A percentile compares a stretch with the other conserved stretches of the same genome.
These are phyloP conservation scores for Sciurus vulgaris DNA, from an alignment of 2,797 vertebrate species.

Conservation along the genomic window DNA sequence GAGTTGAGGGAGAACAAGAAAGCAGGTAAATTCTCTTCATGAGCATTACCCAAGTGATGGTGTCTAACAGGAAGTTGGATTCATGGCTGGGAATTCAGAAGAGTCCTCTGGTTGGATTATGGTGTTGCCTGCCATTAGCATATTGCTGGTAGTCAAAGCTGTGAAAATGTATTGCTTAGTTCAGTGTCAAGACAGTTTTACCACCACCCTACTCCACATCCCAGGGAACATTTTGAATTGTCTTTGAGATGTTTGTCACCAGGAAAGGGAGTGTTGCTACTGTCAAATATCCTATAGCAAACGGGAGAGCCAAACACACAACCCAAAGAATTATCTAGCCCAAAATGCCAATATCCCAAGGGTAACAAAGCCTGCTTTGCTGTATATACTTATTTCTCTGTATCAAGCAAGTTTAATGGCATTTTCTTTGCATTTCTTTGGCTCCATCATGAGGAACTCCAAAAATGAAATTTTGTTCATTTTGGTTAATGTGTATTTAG, in stretches of 20 bases:
- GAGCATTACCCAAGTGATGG: neutral
- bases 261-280: neutral
- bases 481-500: neutral
- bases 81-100: neutral
- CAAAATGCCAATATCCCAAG: too few species aligned
- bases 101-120: neutral
- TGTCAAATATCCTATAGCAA: neutral
- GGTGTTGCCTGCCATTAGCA: neutral
- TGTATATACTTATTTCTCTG: neutral
- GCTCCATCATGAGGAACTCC: neutral
- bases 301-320: too few species aligned
- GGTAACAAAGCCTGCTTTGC: neutral
- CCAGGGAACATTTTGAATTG: neutral
- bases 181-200: neutral
- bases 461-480: neutral
- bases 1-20: too few species aligned
- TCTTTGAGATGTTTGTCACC: neutral
- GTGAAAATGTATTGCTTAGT: neutral
- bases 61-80: neutral
- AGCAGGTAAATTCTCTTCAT: neutral
- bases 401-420: neutral
- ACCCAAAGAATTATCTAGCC: too few species aligned
- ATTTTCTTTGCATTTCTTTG: neutral
- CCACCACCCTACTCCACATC: neutral
- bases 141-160: neutral